Base-by-base conservation (phyloP, 2,888 invertebrate genomes). In the Sericinus montela region DNA sequence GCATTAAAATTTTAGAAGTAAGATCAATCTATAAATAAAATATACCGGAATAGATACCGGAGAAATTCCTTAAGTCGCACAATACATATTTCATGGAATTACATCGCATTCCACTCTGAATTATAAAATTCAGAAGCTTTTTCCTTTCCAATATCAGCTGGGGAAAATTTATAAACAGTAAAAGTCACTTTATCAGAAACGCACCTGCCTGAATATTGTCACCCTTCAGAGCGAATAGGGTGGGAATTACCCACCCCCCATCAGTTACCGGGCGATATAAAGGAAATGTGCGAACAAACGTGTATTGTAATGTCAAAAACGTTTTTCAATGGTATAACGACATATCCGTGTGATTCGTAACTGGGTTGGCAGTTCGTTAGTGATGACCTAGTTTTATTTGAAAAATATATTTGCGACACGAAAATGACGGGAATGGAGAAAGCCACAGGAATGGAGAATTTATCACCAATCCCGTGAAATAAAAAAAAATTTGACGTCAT, bases 161-260 rank as follows among this genome's bases (percentile, higher is more conserved):
- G 13, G 14, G 5, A 39, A 29, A 41, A 41, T 14, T 32, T 41
- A 41, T 41, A 32, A 29, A 30, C 41, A 39, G 32, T 32, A 32
- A 32, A 32, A 32, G 13, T 13, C 13, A 32, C 39, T 39, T 14
- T 39, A 28, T 39, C 25, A 39, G 14, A 39, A 19, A 11, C 37
- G 39, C 25, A 39, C 28, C 39, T 39, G 39, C 25, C 39, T 2
- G 25, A 25, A 13, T 39, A 11, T 14, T 39, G 39, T 39, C 39
- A 28, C 39, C 39, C 39, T 11, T 11, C 39, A 25, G 28, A 25
- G 10, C 10, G 6, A 25, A 3, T n/a, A 8, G 13, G 11, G 25
- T 13, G 25, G 13, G 39, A 25, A 11, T 39, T 14, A 39, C 28
- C 39, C 39, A 4, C n/a, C 15, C 23, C 19, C 13, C 11, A 19